Conservation (phyloP, 1,140 invertebrate genomes). For the Rhagoletis zephyria region DNA sequence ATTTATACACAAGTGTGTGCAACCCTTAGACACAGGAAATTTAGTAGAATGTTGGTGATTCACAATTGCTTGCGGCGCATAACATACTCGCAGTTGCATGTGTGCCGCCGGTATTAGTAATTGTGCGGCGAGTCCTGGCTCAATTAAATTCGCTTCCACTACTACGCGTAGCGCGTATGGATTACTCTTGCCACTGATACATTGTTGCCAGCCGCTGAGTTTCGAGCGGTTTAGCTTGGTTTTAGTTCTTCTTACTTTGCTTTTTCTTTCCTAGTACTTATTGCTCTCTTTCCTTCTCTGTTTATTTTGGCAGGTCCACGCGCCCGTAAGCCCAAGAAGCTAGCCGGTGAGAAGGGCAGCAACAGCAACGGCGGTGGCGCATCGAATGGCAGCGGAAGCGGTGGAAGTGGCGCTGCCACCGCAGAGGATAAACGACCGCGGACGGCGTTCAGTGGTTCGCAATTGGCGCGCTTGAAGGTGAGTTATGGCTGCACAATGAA, state of each 20-base stretch:
- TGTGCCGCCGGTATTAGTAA: neutral
- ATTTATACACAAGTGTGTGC: neutral
- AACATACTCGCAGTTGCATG: too few species aligned
- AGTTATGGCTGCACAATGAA: constrained; percentile 56
- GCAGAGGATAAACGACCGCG: constrained; percentile 94
- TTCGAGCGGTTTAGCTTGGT: neutral
- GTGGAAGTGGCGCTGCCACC: constrained; percentile 67
- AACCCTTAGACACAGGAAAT: constrained; percentile 1
- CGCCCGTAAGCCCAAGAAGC: constrained; percentile 86
- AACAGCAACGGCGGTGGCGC: constrained; percentile 1
- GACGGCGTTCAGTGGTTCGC: constrained; percentile 96
- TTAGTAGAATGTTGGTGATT: constrained; percentile 11
- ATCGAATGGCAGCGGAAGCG: constrained; percentile 56
- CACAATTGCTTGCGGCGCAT: too few species aligned
- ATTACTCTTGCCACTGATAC: neutral
- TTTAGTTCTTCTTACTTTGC: neutral
- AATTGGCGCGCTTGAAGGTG: constrained; percentile 90
- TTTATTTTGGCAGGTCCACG: constrained; percentile 84
- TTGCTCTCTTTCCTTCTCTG: neutral
- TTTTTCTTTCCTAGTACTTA: neutral
- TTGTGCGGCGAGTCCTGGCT: constrained; percentile 29
- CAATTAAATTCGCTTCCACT: constrained; percentile 32
- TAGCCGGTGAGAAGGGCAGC: constrained; percentile 67
- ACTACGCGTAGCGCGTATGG: neutral
- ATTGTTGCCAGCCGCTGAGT: neutral